Evolutionary conservation across 2,113 vertebrate genomes (phyloP).

Genomic region (Morone chrysops): DNA sequence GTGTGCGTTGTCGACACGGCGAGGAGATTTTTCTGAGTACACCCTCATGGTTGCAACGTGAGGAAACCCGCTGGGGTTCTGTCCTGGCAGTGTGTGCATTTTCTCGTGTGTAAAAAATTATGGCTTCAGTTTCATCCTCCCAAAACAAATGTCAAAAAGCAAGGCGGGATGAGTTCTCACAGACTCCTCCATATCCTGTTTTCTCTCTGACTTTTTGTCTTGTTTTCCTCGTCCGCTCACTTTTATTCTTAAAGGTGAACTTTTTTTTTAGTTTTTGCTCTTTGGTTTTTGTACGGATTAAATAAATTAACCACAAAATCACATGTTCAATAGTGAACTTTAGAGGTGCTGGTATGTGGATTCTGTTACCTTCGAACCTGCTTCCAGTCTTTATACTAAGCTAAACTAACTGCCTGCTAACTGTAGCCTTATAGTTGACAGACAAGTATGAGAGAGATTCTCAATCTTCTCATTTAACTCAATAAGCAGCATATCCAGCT

Average conservation of each 20-base stretch:
- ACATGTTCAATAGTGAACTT: not conserved
- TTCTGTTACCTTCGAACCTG: not conserved
- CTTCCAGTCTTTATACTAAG: not conserved
- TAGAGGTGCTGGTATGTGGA: not conserved
- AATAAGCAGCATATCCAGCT: not conserved
- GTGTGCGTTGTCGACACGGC: constrained; percentile 11
- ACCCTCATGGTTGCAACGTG: constrained; percentile 51
- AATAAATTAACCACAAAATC: not conserved
- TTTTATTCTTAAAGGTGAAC: not conserved
- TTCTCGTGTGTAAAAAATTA: constrained; percentile 29
- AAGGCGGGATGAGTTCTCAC: constrained; percentile 43
- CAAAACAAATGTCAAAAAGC: constrained; percentile 53
- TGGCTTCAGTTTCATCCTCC: constrained; percentile 51
- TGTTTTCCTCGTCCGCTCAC: not conserved
- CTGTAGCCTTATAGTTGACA: not conserved
- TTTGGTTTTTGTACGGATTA: not conserved
- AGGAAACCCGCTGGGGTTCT: constrained; percentile 41
- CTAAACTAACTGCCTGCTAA: not conserved
- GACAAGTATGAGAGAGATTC: not conserved
- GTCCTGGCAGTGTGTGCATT: constrained; percentile 18
- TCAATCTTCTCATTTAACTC: not conserved
- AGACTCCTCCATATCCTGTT: constrained; percentile 33
- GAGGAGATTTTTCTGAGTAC: constrained; percentile 59
- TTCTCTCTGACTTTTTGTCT: constrained; percentile 7
- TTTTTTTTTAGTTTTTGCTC: not conserved